A percentile compares a stretch with the other conserved stretches of the same genome.
Evolutionary conservation across 2,113 vertebrate genomes (phyloP).

Genomic region (Anolis sagrei): DNA sequence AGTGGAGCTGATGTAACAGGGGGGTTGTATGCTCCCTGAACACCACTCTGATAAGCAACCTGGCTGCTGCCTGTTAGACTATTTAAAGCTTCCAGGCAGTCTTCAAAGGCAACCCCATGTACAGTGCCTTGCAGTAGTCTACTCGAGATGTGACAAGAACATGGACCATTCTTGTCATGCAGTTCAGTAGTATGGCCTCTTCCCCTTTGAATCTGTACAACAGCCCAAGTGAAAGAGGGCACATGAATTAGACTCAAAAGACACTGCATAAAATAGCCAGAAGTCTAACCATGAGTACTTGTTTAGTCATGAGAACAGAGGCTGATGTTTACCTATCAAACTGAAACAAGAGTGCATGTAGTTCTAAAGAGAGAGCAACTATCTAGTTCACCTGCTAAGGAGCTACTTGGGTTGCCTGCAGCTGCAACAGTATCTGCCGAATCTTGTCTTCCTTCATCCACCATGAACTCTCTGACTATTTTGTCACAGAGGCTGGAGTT

Average conservation of each 20-base stretch:
- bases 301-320: not conserved
- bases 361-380: conserved; percentile 3
- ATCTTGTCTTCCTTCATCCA: conserved; percentile 7
- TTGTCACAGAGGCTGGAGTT: not conserved
- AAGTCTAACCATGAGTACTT: not conserved
- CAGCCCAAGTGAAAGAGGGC: not conserved
- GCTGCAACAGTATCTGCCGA: conserved; percentile 11
- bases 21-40: too few species aligned
- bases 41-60: too few species aligned
- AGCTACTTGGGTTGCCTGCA: conserved; percentile 13
- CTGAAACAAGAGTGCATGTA: not conserved
- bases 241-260: not conserved
- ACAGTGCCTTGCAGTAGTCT: too few species aligned
- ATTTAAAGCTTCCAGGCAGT: too few species aligned
- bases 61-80: too few species aligned
- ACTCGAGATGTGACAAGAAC: too few species aligned
- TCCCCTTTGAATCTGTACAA: not conserved
- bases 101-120: too few species aligned
- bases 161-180: not conserved
- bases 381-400: not conserved
- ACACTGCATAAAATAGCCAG: not conserved
- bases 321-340: not conserved
- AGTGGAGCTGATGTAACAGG: too few species aligned
- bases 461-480: not conserved
- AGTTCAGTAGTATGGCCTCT: not conserved